Evolutionary conservation across 2,113 vertebrate genomes (phyloP).

Genomic region (Archocentrus centrarchus): DNA sequence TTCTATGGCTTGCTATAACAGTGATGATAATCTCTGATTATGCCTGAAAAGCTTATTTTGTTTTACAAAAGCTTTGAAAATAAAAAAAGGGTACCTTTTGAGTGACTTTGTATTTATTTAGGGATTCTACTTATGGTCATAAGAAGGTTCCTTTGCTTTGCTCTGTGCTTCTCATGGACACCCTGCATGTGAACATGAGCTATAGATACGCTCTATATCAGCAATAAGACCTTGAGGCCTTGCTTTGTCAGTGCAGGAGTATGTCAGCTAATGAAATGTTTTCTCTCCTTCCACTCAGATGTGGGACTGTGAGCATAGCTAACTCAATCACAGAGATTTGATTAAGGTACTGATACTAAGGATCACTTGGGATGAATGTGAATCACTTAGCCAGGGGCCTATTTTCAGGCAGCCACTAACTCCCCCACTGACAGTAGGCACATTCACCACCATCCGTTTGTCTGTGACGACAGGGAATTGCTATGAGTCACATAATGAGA

Average conservation of each 20-base stretch:
- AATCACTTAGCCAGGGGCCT: constrained; percentile 66
- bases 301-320: constrained; percentile 49
- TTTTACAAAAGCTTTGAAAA: neutral
- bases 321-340: constrained; percentile 66
- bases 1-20: neutral
- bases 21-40: neutral
- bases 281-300: constrained; percentile 51
- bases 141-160: neutral
- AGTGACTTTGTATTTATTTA: neutral
- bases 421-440: constrained; percentile 68
- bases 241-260: constrained; percentile 1
- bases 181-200: constrained; percentile 20
- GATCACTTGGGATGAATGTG: constrained; percentile 66
- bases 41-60: neutral
- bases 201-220: neutral
- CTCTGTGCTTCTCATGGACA: neutral
- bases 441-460: constrained; percentile 64
- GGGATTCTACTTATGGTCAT: neutral
- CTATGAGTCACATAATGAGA: constrained; percentile 75
- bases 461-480: constrained; percentile 61
- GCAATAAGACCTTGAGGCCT: neutral
- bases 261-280: constrained; percentile 54
- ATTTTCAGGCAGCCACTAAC: constrained; percentile 65
- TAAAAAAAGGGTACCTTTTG: neutral
- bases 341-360: constrained; percentile 65